Base-by-base conservation (phyloP, 2,113 vertebrate species). In the Channa maculata region DNA sequence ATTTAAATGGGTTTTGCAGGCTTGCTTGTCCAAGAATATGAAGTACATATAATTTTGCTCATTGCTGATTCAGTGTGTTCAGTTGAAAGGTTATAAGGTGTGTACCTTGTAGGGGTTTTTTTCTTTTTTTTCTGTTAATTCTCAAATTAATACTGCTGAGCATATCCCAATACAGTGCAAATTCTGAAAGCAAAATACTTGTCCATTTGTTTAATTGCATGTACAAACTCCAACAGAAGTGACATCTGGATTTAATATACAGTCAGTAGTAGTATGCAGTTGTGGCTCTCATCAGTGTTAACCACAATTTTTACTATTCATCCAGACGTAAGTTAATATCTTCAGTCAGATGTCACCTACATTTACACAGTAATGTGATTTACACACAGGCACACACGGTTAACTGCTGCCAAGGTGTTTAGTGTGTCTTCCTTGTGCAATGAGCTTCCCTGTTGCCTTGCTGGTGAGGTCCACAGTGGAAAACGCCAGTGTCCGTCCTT, bases 381-480 rank as follows among this genome's bases (percentile, higher is more conserved):
- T 52, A 60, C 36, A 72, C 3, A 69, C 3, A 65, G n/a, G 53
- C 75, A 87, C 53, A 91, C 1, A 24, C 0, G 2, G 5, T 86
- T 50, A 92, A 77, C 87, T 77, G 79, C 78, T 90, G 45, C 97
- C 96, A 6, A 99, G 72, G 91, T 96, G 94, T 83, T 99, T 99
- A 3, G 98, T 99, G 80, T 99, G 97, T 85, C 97, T 93, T 24
- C 98, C 98, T 91, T 99, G 97, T 62, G 98, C 98, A 66, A 99
- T 91, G 65, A 98, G 65, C 86, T 96, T 98, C 65, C 98, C 97
- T 0, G 96, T 97, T 0, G 75, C 88, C 84, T 99, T 99, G 93
- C 90, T 96, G 59, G 93, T 96, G 80, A 99, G 91, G 86, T 99
- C 97, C 72, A 99, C 98, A 0, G 92, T 96, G 24, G 97, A 89